A percentile compares a stretch with the other conserved stretches of the same genome.
phyloP scores from a whole-genome alignment of 2,113 vertebrate genomes.

The Mus pahari region DNA sequence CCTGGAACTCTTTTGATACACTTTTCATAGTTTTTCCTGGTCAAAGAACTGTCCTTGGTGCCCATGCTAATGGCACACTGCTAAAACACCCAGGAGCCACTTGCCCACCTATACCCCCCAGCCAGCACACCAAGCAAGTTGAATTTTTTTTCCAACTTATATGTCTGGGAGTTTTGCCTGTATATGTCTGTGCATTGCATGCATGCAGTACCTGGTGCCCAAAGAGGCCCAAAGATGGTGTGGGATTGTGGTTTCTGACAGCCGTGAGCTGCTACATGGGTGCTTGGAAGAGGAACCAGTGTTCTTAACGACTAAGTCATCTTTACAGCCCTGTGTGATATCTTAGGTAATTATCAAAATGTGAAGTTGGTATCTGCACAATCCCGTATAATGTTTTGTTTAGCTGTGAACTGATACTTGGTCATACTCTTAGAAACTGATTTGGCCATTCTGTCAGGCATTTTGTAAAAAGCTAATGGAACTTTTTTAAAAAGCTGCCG shows the following conservation, averaged over 20 bases:
- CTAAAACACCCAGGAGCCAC: accelerated
- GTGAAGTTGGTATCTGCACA: background rate
- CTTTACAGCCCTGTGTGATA: background rate
- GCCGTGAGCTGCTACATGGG: background rate
- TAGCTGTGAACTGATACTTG: background rate
- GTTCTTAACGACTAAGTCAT: background rate
- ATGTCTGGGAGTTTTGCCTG: background rate
- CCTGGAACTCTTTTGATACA: background rate
- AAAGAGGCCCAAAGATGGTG: background rate
- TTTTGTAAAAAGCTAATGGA: background rate
- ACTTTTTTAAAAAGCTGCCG: background rate
- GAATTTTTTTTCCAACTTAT: background rate
- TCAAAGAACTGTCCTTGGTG: background rate
- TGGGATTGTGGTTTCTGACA: background rate
- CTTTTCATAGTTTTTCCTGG: background rate
- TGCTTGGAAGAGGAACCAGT: background rate
- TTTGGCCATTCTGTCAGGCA: background rate
- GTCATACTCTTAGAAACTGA: background rate
- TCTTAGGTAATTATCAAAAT: slow-evolving; percentile 25
- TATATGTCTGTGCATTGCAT: background rate
- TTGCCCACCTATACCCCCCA: accelerated
- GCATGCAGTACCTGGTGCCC: background rate
- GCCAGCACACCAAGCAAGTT: accelerated
- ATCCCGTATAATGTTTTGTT: background rate
- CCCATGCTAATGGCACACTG: accelerated